Conservation (phyloP, 2,113 vertebrate species). For the Rhabdomys dilectus region DNA sequence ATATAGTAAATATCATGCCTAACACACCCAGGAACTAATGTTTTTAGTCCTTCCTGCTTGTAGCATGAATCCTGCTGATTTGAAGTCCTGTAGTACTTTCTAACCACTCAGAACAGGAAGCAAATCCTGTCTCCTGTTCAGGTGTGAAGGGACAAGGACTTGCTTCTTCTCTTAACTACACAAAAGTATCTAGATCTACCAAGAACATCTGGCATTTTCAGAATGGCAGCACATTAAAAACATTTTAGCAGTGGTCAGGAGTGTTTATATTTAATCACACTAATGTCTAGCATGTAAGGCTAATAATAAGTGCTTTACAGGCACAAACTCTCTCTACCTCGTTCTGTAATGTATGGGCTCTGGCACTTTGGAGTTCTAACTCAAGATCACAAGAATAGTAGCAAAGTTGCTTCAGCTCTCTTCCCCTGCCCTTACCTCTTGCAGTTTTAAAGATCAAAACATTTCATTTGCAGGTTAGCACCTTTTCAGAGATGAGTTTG, state of each 20-base stretch:
- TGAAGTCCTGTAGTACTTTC: neutral
- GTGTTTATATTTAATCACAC: neutral
- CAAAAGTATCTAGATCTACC: neutral
- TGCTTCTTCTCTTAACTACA: conserved; percentile 3
- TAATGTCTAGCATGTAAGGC: neutral
- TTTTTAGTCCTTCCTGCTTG: neutral
- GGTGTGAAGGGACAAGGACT: neutral
- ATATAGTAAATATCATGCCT: neutral
- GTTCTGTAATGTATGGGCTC: neutral
- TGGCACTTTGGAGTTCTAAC: neutral
- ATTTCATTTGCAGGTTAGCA: neutral
- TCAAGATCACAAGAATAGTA: neutral
- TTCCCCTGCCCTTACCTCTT: neutral
- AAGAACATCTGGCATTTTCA: neutral
- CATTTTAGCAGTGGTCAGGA: neutral
- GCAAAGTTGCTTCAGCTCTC: neutral
- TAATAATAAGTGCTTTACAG: neutral
- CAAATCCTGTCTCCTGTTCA: neutral
- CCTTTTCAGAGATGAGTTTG: neutral
- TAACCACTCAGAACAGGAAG: neutral
- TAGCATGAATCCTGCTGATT: neutral
- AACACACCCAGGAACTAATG: neutral
- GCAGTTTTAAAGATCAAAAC: neutral
- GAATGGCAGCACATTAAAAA: neutral
- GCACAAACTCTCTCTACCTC: neutral